Base-by-base conservation (phyloP, 2,113 vertebrate species). In the Choloepus hoffmanni region DNA sequence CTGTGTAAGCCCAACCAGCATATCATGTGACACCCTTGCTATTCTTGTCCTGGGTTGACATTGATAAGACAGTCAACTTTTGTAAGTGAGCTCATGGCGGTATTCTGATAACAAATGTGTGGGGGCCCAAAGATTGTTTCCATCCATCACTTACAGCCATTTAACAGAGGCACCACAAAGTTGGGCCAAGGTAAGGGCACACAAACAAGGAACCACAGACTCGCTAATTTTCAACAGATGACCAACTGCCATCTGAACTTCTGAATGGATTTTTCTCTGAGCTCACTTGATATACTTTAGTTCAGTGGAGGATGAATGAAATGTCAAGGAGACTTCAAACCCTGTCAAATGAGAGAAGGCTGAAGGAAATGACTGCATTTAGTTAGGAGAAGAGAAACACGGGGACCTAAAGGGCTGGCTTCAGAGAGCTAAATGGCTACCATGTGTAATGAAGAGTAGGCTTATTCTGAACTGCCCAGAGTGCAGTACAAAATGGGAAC, bases 231-330 rank as follows among this genome's bases (percentile, higher is more conserved):
- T 94, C 50, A 60, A 28, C 72, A 79, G 50, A 65, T n/a, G 92
- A 40, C 48, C 40, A 50, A 15, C 58, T 73, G 60, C 53, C 43
- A 53, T 62, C 12, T 45, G 62, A 26, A 58, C 70, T 33, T 78
- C 79, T 4, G 19, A 19, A 16, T 23, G 58, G 24, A 26, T 48
- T 95, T 60, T 58, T 45, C 88, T 89, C 84, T 89, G 48, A 36
- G 72, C 50, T 67, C 26, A 3, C 36, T 55, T 68, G 72, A 79
- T n/a, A 36, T 0, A 23, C 76, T 89, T 30, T 24, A 19, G 58
- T 7, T 87, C 74, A 79, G 19, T 26, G 94, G 79, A 93, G 83
- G 82, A 93, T 65, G 63, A 84, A 36, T 36, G 78, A 45, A 58
- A 73, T 68, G 70, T 68, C 82, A 88, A 3, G 36, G 50, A 85